Base-by-base conservation (phyloP, 1,140 invertebrate genomes). In the Drosophila oshimai region DNA sequence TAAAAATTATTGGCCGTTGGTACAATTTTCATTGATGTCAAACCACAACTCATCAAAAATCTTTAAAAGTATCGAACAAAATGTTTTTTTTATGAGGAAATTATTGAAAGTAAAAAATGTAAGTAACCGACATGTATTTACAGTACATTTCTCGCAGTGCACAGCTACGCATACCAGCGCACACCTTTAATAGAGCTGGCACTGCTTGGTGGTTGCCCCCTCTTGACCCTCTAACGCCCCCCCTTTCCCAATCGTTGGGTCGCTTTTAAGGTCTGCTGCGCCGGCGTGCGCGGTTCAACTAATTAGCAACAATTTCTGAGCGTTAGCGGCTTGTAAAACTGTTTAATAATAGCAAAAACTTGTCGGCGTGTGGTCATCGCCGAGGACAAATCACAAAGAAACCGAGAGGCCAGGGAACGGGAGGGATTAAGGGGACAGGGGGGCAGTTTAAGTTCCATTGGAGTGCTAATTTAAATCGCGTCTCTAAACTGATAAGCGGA, bases 271-370 rank as follows among this genome's bases (percentile, higher is more conserved):
- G 80, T 84, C 75, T 74, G 74, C 13, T 84, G 80, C 80, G 80
- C 80, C 80, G 80, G 80, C 80, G 80, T 79, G 80, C 80, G 80
- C 69, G 68, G 54, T 74, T 81, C 72, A 58, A 53, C 76, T 87
- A 87, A 87, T 87, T 87, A 87, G 81, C 81, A 87, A 58, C 81
- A 87, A 87, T 87, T 87, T 87, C 69, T 62, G 80, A 84, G 36
- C 75, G 80, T 87, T 87, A 87, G 81, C 81, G 76, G 81, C 81
- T 87, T 87, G 76, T 87, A 87, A 87, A 87, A 77, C 67, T 73
- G 72, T 87, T 86, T 86, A 87, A 75, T 87, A 75, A 80, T 80
- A 74, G 45, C 58, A 55, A 51, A 55, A 61, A 41, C 49, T 49
- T 54, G 55, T 71, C 55, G 69, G 51, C 64, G 37, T 26, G 26